Base-by-base conservation (phyloP, 1,140 invertebrate species). In the Micrasema minimum region DNA sequence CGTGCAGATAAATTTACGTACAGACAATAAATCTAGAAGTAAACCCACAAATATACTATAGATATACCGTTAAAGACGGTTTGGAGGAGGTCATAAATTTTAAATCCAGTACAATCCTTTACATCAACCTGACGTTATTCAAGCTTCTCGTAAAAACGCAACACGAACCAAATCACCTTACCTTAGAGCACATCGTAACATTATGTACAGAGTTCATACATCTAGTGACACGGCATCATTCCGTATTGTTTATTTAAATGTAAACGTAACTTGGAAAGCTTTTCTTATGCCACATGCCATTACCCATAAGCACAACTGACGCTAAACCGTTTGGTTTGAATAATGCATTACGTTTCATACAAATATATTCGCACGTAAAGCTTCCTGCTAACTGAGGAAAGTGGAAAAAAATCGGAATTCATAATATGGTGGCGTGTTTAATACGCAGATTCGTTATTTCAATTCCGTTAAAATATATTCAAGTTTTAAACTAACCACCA, bases 81-180 rank as follows among this genome's bases (percentile, higher is more conserved):
- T 22, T 31, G 22, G 51, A 26, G 41, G 18, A 10, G 50, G 23
- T 66, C 69, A 66, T 71, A 71, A 71, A 71, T 71, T 66, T 71
- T 71, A 66, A 71, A 71, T 66, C 62, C 69, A 37, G 18, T 59
- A 66, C 69, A 71, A 71, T 71, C 62, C 69, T 26, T 71, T 71
- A 61, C 57, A 71, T 51, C 26, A 20, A 45, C 11, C 62, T 48
- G 62, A 66, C 62, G 23, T 66, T 46, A 48, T 46, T 41, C 37
- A 41, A 37, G 16, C 43, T 62, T 62, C 43, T 16, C 43, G 45
- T 62, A 62, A 62, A 45, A 62, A 62, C 43, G 22, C n/a, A 35
- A 55, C 51, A 18, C n/a, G 51, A n/a, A 35, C 14, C 23, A 18
- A 55, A 55, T 55, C 51, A 51, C 18, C 20, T 16, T 51, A 51